A percentile compares a stretch with the other conserved stretches of the same genome.
These are phyloP conservation scores for Allophyes oxyacanthae DNA, from an alignment of 2,888 invertebrate species.

Conservation along the genomic window DNA sequence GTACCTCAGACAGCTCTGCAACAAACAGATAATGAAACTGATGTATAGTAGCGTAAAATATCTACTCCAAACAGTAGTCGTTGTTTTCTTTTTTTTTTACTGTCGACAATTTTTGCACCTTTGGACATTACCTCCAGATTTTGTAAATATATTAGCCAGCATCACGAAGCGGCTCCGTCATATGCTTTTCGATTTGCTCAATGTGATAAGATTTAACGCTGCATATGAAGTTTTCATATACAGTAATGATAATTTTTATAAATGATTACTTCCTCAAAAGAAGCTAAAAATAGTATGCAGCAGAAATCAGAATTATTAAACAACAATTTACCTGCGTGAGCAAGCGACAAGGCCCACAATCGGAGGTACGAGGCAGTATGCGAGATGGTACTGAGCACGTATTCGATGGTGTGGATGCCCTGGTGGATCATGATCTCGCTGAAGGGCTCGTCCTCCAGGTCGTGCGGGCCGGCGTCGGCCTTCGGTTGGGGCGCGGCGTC, in stretches of 20 bases:
- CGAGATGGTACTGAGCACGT: conserved; percentile 98
- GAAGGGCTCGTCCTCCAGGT: conserved; percentile 91
- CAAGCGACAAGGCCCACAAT: conserved; percentile 98
- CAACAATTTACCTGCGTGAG: conserved; percentile 94
- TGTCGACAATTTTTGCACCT: too few relatives aligned
- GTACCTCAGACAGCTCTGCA: conserved; percentile 95
- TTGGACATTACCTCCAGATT: too few relatives aligned
- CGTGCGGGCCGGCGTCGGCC: conserved; percentile 58
- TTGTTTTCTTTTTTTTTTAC: background rate
- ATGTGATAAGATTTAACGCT: too few relatives aligned
- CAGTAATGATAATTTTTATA: too few relatives aligned
- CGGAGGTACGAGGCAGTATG: conserved; percentile 99
- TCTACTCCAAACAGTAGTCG: background rate
- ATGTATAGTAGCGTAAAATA: too few relatives aligned
- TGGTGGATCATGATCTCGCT: conserved; percentile 98
- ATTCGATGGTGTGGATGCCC: conserved; percentile 98
- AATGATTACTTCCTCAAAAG: too few relatives aligned
- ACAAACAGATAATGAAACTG: background rate
- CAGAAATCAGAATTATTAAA: too few relatives aligned
- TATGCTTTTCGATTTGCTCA: too few relatives aligned
- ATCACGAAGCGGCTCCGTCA: too few relatives aligned
- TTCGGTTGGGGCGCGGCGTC: conserved; percentile 62
- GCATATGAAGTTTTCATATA: too few relatives aligned
- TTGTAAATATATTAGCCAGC: too few relatives aligned
- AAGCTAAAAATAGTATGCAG: too few relatives aligned